Evolutionary conservation across 2,888 invertebrate species (phyloP), one percentile per base, ranked within the genome.

Genomic region (Dexiosoma caninum): DNA sequence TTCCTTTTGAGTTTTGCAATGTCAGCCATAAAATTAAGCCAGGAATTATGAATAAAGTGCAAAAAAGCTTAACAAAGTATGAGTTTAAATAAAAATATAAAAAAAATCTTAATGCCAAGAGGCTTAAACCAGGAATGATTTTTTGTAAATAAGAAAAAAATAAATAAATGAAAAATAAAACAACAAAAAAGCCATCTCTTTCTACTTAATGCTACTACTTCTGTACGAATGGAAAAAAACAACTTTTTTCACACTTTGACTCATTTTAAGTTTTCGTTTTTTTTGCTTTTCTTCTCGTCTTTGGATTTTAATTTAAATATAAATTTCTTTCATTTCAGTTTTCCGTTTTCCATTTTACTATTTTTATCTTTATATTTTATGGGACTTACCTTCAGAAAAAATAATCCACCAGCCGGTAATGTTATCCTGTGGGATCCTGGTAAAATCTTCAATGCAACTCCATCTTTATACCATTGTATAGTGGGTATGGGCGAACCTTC

Each of bases 401-500:
- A 96, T 83, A 97, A 91, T 85, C 94, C 95, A 23, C 97, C 97
- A 81, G 95, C 94, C 21, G 95, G 95, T 78, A 95, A 90, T 60
- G 90, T 87, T 86, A 96, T 95, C 85, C 96, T 92, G 87, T 96
- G 95, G 1, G 93, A 91, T 66, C 90, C 90, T 57, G 93, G 92
- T 84, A 94, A 93, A 53, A 94, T 92, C 85, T 92, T 90, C 71
- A 93, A 90, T 53, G 91, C 91, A 83, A 85, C 92, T 85, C 92
- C 93, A 86, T 93, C 94, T 87, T 94, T 93, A 91, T 94, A 96
- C 97, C 97, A 98, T 83, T 94, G 93, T 85, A 97, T 94, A 42
- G 92, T 92, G 7, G 97, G 96, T 82, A 93, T 90, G 9, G 95
- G 95, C 69, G 94, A 93, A 5, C 97, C 97, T 83, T 95, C 95